Evolutionary conservation across 2,797 vertebrate genomes (phyloP).

Genomic region (Diglossa cyanea): DNA sequence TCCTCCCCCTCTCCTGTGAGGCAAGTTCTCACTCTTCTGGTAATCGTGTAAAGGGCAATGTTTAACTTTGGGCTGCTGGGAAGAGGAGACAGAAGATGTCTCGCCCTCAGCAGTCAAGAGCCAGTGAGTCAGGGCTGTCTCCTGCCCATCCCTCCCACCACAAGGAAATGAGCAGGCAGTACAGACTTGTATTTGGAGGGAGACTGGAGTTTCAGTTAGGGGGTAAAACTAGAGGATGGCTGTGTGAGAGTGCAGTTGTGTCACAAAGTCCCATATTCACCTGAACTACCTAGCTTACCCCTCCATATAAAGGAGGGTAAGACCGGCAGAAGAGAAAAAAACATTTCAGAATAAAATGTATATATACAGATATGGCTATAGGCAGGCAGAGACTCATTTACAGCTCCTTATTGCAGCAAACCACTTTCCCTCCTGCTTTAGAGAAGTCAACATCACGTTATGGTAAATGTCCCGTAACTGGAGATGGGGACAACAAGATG

Average conservation of each 20-base stretch:
- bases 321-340: neutral
- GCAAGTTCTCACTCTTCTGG: neutral
- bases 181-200: neutral
- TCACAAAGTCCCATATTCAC: neutral
- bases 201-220: neutral
- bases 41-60: neutral
- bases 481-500: neutral
- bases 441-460: neutral
- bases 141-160: neutral
- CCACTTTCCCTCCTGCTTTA: neutral
- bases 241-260: neutral
- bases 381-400: neutral
- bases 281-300: neutral
- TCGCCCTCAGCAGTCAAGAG: fast-evolving
- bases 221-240: neutral
- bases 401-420: neutral
- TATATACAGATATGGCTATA: neutral
- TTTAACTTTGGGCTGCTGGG: neutral
- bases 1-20: neutral
- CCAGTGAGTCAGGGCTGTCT: neutral
- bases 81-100: neutral
- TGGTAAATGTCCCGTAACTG: neutral
- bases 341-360: neutral
- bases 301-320: neutral
- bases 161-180: neutral